Conservation (phyloP, 1,140 invertebrate species). For the Reticulitermes speratus region DNA sequence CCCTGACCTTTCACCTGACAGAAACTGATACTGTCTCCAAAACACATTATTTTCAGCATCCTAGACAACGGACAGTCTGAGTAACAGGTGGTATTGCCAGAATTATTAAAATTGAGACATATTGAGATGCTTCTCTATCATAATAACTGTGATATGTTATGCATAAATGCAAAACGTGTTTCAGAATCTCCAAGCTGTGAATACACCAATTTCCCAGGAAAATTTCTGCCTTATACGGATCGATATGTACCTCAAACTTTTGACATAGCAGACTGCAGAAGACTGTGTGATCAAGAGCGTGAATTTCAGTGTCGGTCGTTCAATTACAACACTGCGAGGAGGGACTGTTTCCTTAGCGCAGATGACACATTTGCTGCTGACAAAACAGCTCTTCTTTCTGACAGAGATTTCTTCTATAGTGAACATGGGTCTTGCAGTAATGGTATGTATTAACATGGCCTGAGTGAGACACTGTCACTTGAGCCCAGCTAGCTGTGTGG, state of each 20-base stretch:
- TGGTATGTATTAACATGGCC: constrained; percentile 41
- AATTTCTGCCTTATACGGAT: constrained; percentile 50
- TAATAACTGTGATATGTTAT: no score
- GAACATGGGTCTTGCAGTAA: constrained; percentile 53
- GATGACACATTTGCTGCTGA: constrained; percentile 48
- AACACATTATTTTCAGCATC: no score
- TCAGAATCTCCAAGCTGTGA: constrained; percentile 53
- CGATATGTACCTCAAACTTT: constrained; percentile 44
- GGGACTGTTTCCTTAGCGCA: constrained; percentile 52
- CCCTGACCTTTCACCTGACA: no score
- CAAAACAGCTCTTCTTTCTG: constrained; percentile 41
- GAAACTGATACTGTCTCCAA: no score
- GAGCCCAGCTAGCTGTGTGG: background rate
- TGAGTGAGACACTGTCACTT: no score
- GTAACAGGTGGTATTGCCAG: no score
- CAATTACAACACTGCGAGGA: constrained; percentile 43
- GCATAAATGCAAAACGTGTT: constrained; percentile 21
- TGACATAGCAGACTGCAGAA: constrained; percentile 47
- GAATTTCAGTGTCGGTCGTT: constrained; percentile 51
- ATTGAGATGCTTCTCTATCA: no score
- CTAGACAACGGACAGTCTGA: no score
- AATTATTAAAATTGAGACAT: no score
- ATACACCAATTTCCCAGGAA: constrained; percentile 49
- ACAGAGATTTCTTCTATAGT: constrained; percentile 50
- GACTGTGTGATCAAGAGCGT: constrained; percentile 50